Conservation (phyloP, 2,797 vertebrate species). For the Helicolenus hilgendorfi region DNA sequence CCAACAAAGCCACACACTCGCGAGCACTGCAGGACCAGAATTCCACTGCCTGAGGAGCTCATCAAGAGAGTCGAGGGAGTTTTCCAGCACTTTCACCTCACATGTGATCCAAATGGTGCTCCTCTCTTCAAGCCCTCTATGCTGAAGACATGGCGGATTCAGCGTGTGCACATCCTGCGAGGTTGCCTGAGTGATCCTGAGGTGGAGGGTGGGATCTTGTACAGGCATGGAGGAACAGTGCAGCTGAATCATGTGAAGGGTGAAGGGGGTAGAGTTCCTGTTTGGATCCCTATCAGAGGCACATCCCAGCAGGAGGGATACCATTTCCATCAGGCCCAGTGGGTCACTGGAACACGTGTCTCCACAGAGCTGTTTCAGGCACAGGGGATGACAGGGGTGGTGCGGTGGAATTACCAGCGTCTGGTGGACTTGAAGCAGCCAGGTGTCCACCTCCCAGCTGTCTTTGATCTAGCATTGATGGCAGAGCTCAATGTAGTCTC, state of each 20-base stretch:
- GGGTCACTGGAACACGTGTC: not conserved
- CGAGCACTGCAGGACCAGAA: not conserved
- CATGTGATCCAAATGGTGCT: not conserved
- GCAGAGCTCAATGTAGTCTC: not conserved
- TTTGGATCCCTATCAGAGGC: not conserved
- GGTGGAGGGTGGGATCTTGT: not conserved
- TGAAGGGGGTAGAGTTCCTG: not conserved
- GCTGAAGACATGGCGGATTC: not conserved
- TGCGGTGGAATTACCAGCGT: not conserved
- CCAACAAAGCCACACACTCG: not conserved
- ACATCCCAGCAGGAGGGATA: not conserved
- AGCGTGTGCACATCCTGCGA: not conserved
- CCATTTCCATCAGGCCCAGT: not conserved
- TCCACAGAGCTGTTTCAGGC: not conserved
- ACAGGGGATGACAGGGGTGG: not conserved
- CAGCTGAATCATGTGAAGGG: not conserved
- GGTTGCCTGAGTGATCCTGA: not conserved
- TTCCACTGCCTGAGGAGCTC: not conserved
- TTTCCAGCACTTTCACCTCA: not conserved
- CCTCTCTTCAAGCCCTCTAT: not conserved
- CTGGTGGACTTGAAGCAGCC: not conserved
- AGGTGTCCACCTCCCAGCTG: not conserved
- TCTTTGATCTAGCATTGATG: not conserved
- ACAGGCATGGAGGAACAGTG: not conserved
- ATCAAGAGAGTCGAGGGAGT: not conserved